Percentiles rank a stretch among this genome's conserved stretches.
These are phyloP conservation scores for Trichogramma dendrolimi DNA, from an alignment of 2,888 invertebrate species.

Conservation along the genomic window DNA sequence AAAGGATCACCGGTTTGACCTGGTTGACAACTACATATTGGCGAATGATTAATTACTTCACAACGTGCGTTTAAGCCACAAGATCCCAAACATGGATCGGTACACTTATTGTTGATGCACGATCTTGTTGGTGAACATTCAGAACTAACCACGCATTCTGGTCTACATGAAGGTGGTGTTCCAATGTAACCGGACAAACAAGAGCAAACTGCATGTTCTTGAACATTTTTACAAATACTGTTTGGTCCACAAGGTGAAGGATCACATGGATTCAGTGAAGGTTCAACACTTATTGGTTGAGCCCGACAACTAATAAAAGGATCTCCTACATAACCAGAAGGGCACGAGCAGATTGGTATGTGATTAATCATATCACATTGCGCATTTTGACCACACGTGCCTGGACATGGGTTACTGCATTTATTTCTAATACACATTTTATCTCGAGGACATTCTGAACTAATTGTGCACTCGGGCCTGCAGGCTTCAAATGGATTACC, in stretches of 20 bases:
- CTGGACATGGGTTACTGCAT: slow-evolving; percentile 81
- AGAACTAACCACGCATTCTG: slow-evolving; percentile 52
- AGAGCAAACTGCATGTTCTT: slow-evolving; percentile 52
- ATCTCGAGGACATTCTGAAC: slow-evolving; percentile 72
- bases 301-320: slow-evolving; percentile 50
- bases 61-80: slow-evolving; percentile 56
- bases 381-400: slow-evolving; percentile 73
- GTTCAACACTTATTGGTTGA: slow-evolving; percentile 32
- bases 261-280: slow-evolving; percentile 44
- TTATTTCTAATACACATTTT: slow-evolving; percentile 75
- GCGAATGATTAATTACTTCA: slow-evolving; percentile 57
- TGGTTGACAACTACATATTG: slow-evolving; percentile 53
- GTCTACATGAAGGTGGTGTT: slow-evolving; percentile 52
- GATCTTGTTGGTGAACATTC: slow-evolving; percentile 58
- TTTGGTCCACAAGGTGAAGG: slow-evolving; percentile 52
- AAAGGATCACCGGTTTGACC: slow-evolving; percentile 71
- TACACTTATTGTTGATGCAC: slow-evolving; percentile 68
- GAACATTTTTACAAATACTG: slow-evolving; percentile 50
- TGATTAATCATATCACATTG: slow-evolving; percentile 76
- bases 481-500: slow-evolving; percentile 73
- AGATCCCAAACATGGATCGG: slow-evolving; percentile 58
- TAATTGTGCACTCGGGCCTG: slow-evolving; percentile 76
- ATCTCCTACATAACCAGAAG: slow-evolving; percentile 50
- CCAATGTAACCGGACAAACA: slow-evolving; percentile 53
- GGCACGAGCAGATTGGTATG: slow-evolving; percentile 60